Conservation (phyloP, 92 coral and sea anemone genomes). For the Zoanthus gigantus region DNA sequence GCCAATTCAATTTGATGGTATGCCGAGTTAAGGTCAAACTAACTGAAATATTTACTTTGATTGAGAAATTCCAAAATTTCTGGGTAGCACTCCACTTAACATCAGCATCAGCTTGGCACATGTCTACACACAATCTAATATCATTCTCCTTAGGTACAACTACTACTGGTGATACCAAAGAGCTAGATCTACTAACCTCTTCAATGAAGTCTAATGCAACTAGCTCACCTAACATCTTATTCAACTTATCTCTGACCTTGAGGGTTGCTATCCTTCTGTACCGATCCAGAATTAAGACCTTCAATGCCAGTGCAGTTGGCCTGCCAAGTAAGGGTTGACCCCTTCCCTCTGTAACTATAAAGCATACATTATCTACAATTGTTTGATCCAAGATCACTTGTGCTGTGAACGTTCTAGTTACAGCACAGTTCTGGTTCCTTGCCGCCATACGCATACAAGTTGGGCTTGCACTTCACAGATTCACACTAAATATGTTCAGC, state of each 20-base stretch:
- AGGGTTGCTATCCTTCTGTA: too few species aligned
- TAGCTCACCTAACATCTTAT: slow-evolving; percentile 5
- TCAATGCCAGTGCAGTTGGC: neutral
- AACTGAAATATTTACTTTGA: too few species aligned
- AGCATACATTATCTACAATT: neutral
- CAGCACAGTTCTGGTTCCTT: neutral
- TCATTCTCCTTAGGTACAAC: slow-evolving; percentile 26
- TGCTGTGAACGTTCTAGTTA: neutral
- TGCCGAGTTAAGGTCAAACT: too few species aligned
- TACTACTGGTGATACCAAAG: slow-evolving; percentile 13
- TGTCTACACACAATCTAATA: neutral
- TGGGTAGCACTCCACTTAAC: too few species aligned
- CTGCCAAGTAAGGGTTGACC: neutral
- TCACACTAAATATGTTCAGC: neutral
- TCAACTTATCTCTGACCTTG: neutral
- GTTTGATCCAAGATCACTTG: neutral
- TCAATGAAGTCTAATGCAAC: slow-evolving; percentile 9
- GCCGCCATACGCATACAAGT: neutral
- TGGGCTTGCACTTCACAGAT: slow-evolving; percentile 1
- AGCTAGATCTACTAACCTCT: slow-evolving; percentile 20
- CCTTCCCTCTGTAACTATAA: neutral
- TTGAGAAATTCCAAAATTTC: too few species aligned
- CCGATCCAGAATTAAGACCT: neutral
- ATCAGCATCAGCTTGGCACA: too few species aligned
- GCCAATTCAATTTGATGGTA: too few species aligned